Percentiles rank a stretch among this genome's conserved stretches.
These are phyloP conservation scores for Tyto alba DNA, from an alignment of 2,113 vertebrate genomes.

Conservation along the genomic window DNA sequence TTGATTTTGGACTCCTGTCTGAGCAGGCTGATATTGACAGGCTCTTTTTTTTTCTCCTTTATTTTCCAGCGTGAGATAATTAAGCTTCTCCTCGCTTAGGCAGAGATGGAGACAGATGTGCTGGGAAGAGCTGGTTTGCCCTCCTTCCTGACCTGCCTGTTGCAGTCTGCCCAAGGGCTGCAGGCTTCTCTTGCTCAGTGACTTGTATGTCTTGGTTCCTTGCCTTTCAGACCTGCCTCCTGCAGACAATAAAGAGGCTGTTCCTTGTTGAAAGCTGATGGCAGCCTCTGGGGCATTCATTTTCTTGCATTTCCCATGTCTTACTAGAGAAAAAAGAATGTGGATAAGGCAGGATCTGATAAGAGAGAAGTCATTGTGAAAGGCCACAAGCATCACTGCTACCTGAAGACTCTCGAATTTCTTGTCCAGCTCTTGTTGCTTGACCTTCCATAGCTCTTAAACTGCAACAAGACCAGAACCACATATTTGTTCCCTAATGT, in stretches of 20 bases:
- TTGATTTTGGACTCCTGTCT: not conserved
- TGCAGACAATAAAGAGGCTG: conserved; percentile 45
- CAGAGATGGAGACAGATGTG: conserved; percentile 28
- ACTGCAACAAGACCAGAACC: not conserved
- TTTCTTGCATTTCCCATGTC: not conserved
- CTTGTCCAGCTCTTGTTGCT: not conserved
- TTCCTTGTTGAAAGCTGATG: not conserved
- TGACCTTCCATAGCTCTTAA: not conserved
- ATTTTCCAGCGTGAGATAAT: conserved; percentile 56
- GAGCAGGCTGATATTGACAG: not conserved
- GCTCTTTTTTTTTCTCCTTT: conserved; percentile 16
- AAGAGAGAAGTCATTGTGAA: not conserved
- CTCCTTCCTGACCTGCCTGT: not conserved
- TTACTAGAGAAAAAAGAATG: not conserved
- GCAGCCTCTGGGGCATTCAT: not conserved
- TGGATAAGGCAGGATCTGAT: not conserved
- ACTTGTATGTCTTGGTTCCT: not conserved
- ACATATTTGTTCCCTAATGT: not conserved
- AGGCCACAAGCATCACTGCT: not conserved
- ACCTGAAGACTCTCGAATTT: not conserved
- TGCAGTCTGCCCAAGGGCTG: not conserved
- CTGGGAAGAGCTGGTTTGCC: not conserved
- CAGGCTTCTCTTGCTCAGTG: not conserved
- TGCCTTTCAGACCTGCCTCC: not conserved
- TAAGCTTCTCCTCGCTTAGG: conserved; percentile 39